A percentile compares a stretch with the other conserved stretches of the same genome.
phyloP scores from a whole-genome alignment of 2,113 vertebrate species.

The Hemichromis elongatus region DNA sequence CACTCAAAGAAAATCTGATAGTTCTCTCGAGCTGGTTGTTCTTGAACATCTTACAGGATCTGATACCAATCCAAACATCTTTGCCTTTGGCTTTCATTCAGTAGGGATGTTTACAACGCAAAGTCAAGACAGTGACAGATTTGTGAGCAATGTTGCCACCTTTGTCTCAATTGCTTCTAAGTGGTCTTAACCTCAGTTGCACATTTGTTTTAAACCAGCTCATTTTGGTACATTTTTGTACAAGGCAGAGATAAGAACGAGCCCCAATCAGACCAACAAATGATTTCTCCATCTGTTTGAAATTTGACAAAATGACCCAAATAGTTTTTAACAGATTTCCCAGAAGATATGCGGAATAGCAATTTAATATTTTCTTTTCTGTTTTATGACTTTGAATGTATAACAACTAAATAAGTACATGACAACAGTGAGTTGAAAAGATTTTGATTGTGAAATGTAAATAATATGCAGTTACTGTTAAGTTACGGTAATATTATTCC shows the following conservation, averaged over 20 bases:
- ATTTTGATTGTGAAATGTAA: not conserved
- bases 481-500: not conserved
- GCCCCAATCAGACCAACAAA: not conserved
- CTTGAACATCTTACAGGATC: not conserved
- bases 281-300: not conserved
- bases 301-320: not conserved
- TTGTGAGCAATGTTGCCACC: not conserved
- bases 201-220: not conserved
- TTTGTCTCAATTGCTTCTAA: not conserved
- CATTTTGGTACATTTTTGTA: not conserved
- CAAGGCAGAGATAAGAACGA: not conserved
- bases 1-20: not conserved
- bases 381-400: not conserved
- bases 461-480: not conserved
- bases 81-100: not conserved
- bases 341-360: not conserved
- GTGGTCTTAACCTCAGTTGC: not conserved
- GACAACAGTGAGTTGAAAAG: not conserved
- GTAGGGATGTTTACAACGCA: not conserved
- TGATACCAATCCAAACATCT: not conserved
- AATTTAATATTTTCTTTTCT: not conserved
- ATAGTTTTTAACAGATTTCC: not conserved
- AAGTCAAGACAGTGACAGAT: not conserved
- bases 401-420: not conserved
- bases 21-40: not conserved